These are phyloP conservation scores for Podocnemis expansa DNA, from an alignment of 2,113 vertebrate genomes.

Conservation along the genomic window DNA sequence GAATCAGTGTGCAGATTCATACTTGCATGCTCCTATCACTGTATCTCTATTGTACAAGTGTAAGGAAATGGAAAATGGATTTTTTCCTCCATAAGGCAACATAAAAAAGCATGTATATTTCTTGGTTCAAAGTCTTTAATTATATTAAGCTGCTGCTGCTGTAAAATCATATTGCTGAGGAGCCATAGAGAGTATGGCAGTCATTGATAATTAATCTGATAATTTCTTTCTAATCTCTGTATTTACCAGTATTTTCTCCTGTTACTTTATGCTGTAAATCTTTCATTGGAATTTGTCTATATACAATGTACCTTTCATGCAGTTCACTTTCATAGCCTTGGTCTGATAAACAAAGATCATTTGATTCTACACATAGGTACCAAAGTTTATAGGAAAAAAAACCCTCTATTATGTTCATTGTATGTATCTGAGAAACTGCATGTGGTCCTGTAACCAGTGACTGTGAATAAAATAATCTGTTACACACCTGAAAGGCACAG, in stretches of 20 bases:
- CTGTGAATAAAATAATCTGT: rapidly evolving
- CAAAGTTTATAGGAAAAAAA: background rate
- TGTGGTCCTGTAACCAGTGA: background rate
- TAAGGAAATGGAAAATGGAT: constrained; percentile 43
- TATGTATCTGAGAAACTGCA: background rate
- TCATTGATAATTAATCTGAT: constrained; percentile 8
- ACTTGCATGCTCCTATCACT: constrained; percentile 19
- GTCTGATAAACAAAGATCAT: background rate
- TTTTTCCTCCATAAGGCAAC: constrained; percentile 15
- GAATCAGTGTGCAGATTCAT: constrained; percentile 25
- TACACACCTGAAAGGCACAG: background rate
- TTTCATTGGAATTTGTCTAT: background rate
- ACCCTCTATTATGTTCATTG: background rate
- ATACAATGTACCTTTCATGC: background rate
- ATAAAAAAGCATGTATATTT: constrained; percentile 27
- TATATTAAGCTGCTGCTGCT: background rate
- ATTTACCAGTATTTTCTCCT: background rate
- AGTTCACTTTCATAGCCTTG: background rate
- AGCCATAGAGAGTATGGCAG: background rate
- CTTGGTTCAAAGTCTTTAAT: constrained; percentile 38
- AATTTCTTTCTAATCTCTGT: constrained; percentile 24
- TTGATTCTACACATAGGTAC: background rate
- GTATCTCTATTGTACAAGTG: constrained; percentile 36
- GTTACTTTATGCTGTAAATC: background rate
- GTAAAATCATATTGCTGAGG: background rate